Conservation (phyloP, 2,113 vertebrate genomes). For the Osmerus mordax region DNA sequence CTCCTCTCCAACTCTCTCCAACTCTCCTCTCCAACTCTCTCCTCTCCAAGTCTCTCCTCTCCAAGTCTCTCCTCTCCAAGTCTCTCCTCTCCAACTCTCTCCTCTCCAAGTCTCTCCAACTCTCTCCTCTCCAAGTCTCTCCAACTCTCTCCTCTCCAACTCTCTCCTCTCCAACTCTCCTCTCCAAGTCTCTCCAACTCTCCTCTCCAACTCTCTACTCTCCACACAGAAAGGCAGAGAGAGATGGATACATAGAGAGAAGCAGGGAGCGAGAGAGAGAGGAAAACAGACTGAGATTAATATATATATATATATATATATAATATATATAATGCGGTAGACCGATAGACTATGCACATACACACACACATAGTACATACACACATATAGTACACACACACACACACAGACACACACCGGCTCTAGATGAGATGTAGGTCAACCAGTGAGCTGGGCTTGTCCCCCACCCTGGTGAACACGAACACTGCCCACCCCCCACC, state of each 20-base stretch:
- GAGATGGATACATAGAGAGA: too few species aligned
- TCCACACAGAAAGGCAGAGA: not conserved
- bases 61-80: not conserved
- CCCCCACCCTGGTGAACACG: slow-evolving; percentile 6
- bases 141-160: not conserved
- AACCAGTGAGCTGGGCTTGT: slow-evolving; percentile 1
- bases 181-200: not conserved
- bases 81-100: not conserved
- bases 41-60: not conserved
- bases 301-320: too few species aligned
- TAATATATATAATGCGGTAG: not conserved
- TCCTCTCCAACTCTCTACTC: not conserved
- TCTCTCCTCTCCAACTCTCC: not conserved
- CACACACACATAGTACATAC: slow-evolving; percentile 4
- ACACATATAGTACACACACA: slow-evolving; percentile 1
- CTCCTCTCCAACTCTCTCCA: not conserved
- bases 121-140: not conserved
- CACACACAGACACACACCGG: slow-evolving; percentile 9
- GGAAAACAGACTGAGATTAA: not conserved
- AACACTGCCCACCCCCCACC: not conserved
- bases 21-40: not conserved
- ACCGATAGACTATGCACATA: not conserved
- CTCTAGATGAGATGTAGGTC: slow-evolving; percentile 47
- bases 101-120: not conserved
- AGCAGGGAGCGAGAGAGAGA: not conserved